Conservation (phyloP, 2,888 invertebrate species). For the Tenthredo notha region DNA sequence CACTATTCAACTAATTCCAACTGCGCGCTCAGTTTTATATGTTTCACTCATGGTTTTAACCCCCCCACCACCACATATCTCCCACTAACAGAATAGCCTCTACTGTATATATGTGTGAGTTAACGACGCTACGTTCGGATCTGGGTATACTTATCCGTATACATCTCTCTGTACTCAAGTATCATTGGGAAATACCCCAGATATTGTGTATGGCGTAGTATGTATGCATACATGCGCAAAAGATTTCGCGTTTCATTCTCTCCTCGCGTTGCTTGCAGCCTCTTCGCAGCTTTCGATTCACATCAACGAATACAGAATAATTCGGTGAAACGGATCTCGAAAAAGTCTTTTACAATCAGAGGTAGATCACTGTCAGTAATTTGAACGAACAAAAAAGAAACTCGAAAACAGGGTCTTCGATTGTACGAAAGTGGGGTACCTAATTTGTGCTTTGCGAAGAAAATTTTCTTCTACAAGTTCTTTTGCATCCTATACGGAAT, state of each 20-base stretch:
- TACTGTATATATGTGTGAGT: background rate
- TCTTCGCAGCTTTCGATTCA: background rate
- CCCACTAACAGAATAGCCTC: background rate
- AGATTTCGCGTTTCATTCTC: background rate
- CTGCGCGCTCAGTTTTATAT: slow-evolving; percentile 30
- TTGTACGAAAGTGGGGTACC: too few relatives aligned
- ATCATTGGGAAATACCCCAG: background rate
- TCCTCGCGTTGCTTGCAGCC: background rate
- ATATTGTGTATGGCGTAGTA: background rate
- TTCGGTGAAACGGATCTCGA: background rate
- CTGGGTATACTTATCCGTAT: background rate
- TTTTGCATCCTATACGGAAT: background rate
- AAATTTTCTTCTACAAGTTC: background rate
- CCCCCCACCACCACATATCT: background rate
- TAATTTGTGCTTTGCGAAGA: too few relatives aligned
- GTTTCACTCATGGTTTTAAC: background rate
- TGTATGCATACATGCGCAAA: background rate
- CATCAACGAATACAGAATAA: background rate
- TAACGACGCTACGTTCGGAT: background rate
- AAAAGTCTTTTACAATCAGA: too few relatives aligned
- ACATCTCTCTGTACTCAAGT: background rate
- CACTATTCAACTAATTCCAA: background rate
- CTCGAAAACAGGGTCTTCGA: background rate
- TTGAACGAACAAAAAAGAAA: background rate
- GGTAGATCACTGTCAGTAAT: background rate